phyloP scores from a whole-genome alignment of 2,797 vertebrate genomes.

The Anisognathus igniventris region DNA sequence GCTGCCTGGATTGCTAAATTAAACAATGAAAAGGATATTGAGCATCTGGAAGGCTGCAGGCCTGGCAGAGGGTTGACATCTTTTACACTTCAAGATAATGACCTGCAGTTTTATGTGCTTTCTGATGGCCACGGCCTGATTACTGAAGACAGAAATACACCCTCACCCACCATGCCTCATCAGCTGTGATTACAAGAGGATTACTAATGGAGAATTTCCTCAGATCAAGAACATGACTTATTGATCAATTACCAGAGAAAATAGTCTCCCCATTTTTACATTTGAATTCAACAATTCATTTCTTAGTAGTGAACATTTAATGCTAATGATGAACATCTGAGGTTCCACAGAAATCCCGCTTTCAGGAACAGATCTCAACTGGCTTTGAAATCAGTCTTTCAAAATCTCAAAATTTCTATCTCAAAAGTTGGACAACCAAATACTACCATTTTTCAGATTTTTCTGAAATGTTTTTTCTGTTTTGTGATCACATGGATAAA shows the following conservation, averaged over 20 bases:
- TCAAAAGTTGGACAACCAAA: not conserved
- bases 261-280: not conserved
- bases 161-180: not conserved
- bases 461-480: not conserved
- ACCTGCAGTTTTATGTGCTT: not conserved
- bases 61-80: not conserved
- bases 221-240: not conserved
- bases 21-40: not conserved
- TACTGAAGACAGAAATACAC: not conserved
- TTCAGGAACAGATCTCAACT: not conserved
- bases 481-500: not conserved
- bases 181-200: not conserved
- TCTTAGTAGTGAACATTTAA: not conserved
- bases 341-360: not conserved
- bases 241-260: not conserved
- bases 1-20: not conserved
- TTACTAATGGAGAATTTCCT: not conserved
- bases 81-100: not conserved
- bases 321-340: not conserved
- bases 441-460: not conserved
- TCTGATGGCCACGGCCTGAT: not conserved
- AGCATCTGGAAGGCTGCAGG: constrained; percentile 10
- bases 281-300: not conserved
- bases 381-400: not conserved
- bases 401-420: not conserved